Percentiles rank a stretch among this genome's conserved stretches.
Evolutionary conservation across 2,113 vertebrate species (phyloP).

Genomic region (Corythaeola cristata): DNA sequence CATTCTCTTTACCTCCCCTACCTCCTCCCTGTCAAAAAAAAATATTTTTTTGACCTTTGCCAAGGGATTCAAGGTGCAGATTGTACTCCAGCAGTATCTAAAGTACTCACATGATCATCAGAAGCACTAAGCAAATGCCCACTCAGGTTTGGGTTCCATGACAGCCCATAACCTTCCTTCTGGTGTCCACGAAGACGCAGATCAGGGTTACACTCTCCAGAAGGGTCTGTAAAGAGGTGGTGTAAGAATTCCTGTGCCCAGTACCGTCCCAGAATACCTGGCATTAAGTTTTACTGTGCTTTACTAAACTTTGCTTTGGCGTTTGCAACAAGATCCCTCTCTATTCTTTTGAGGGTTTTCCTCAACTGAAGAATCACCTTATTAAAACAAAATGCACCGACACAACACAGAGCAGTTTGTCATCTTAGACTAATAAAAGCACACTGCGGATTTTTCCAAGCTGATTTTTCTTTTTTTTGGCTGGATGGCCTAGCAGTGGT

Average conservation of each 20-base stretch:
- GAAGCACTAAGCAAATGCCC: slow-evolving; percentile 96
- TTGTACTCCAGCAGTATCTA: rapidly evolving
- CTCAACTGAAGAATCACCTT: neutral
- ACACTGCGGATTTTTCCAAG: neutral
- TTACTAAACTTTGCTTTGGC: neutral
- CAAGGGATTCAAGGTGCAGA: neutral
- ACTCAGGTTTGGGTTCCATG: slow-evolving; percentile 97
- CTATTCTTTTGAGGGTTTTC: neutral
- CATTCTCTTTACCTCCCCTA: neutral
- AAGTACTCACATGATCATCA: slow-evolving; percentile 90
- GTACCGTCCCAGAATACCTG: neutral
- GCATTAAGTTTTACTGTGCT: neutral
- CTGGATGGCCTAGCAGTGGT: neutral
- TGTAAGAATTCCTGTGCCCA: neutral
- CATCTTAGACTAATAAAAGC: neutral
- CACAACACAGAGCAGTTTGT: neutral
- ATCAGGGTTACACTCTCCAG: slow-evolving; percentile 96
- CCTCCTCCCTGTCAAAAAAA: neutral
- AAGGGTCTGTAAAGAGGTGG: slow-evolving; percentile 83
- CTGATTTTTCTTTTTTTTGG: neutral
- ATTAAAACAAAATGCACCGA: neutral
- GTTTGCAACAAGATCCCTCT: neutral
- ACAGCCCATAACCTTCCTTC: slow-evolving; percentile 96
- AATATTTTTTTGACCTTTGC: too few species aligned
- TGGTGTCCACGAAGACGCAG: slow-evolving; percentile 95